Conservation (phyloP, 92 coral and sea anemone species). For the Epizoanthus fatuus region DNA sequence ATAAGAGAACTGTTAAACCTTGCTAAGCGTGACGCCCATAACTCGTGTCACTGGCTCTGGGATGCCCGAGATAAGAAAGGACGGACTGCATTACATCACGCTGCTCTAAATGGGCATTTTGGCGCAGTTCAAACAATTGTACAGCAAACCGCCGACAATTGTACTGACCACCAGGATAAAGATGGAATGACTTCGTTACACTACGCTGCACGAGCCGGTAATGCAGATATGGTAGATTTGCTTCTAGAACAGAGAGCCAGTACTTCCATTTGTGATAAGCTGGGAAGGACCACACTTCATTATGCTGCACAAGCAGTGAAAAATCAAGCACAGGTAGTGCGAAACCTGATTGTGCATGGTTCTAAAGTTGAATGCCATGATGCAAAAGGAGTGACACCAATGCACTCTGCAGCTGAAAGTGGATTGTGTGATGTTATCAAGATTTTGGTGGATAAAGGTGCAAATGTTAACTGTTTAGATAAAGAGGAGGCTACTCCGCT, state of each 20-base stretch:
- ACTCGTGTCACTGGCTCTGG: not conserved
- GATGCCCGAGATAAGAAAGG: not conserved
- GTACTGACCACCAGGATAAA: not conserved
- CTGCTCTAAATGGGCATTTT: not conserved
- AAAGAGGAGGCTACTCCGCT: conserved; percentile 13
- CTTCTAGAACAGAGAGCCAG: not conserved
- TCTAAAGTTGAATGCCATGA: not conserved
- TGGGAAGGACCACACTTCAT: conserved; percentile 14
- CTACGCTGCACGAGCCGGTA: conserved; percentile 19
- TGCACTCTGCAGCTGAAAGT: conserved; percentile 21
- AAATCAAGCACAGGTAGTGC: not conserved
- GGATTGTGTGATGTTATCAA: conserved; percentile 4
- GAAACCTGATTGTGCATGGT: not conserved
- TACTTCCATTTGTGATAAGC: not conserved
- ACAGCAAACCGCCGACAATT: not conserved
- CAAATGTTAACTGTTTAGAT: conserved; percentile 31
- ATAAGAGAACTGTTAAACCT: not conserved
- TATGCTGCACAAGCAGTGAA: conserved; percentile 2
- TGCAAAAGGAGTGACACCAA: conserved; percentile 15
- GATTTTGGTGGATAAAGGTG: not conserved
- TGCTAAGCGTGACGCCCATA: not conserved
- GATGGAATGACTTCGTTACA: conserved; percentile 6
- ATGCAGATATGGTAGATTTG: not conserved
- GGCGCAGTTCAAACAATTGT: not conserved
- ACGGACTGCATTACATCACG: conserved; percentile 16